Percentiles rank a stretch among this genome's conserved stretches.
These are phyloP conservation scores for Drosophila pullipes DNA, from an alignment of 2,888 invertebrate genomes.

Conservation along the genomic window DNA sequence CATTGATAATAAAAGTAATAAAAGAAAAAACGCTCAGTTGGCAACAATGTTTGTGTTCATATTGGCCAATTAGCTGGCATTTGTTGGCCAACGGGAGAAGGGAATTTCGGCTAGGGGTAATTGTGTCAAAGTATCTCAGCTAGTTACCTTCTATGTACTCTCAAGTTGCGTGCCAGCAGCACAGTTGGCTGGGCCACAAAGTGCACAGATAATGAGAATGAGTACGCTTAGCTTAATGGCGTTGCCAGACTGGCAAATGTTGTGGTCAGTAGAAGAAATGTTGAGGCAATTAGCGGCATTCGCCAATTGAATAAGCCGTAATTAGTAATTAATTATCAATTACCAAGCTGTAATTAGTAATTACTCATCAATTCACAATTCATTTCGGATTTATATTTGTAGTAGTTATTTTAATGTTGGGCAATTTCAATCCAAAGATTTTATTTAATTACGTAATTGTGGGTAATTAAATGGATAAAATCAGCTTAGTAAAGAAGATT, in stretches of 20 bases:
- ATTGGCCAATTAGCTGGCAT: conserved; percentile 47
- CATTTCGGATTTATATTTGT: not conserved
- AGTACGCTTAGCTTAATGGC: conserved; percentile 1
- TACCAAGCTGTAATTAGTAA: not conserved
- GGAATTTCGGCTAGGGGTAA: not conserved
- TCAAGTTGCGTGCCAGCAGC: conserved; percentile 42
- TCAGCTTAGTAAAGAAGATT: not conserved
- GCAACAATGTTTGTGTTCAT: conserved; percentile 14
- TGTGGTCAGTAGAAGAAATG: not conserved
- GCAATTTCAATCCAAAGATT: too few relatives aligned
- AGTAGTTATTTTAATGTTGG: too few relatives aligned
- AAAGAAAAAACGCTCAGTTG: conserved; percentile 18
- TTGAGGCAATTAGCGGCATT: not conserved
- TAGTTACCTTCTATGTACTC: conserved; percentile 1
- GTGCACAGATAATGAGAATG: conserved; percentile 13
- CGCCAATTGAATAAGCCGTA: not conserved
- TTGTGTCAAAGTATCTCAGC: conserved; percentile 16
- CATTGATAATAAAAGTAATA: conserved; percentile 46
- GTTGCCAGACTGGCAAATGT: conserved; percentile 43
- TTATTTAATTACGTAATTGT: not conserved
- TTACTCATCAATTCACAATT: not conserved
- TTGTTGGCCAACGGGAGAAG: conserved; percentile 7
- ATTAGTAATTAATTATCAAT: not conserved
- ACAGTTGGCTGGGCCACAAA: conserved; percentile 14
- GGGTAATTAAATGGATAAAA: not conserved